These are phyloP conservation scores for Cetoscarus ocellatus DNA, from an alignment of 2,797 vertebrate genomes.

Conservation along the genomic window DNA sequence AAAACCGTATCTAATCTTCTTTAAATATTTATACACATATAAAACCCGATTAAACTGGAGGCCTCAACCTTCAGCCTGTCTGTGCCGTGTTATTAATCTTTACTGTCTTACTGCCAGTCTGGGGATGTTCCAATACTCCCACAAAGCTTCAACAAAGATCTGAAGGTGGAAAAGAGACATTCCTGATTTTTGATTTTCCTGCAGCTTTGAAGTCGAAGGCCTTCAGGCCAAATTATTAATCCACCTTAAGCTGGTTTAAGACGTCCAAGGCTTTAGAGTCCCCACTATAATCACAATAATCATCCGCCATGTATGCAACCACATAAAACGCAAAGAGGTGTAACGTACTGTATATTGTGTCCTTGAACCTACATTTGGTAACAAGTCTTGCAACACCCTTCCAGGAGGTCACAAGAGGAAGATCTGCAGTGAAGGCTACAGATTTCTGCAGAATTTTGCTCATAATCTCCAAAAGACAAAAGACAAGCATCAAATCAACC, in stretches of 20 bases:
- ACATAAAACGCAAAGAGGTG: too few relatives aligned
- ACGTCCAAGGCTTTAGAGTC: constrained; percentile 52
- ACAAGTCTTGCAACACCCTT: too few relatives aligned
- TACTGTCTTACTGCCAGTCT: constrained; percentile 40
- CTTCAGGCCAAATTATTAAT: constrained; percentile 52
- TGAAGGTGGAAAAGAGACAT: constrained; percentile 59
- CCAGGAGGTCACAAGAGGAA: too few relatives aligned
- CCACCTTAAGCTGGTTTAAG: constrained; percentile 40
- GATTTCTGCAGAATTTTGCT: too few relatives aligned
- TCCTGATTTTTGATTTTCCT: constrained; percentile 54
- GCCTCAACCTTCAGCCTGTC: constrained; percentile 16
- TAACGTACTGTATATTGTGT: too few relatives aligned
- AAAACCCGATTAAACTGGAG: constrained; percentile 28
- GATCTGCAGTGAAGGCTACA: too few relatives aligned
- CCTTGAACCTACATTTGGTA: too few relatives aligned
- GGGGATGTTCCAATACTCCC: constrained; percentile 32
- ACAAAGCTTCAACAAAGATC: constrained; percentile 36
- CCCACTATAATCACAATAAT: constrained; percentile 38
- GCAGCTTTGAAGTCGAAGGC: constrained; percentile 55
- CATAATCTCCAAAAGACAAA: too few relatives aligned
- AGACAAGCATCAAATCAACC: too few relatives aligned
- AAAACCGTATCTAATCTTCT: background rate
- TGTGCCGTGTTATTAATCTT: constrained; percentile 37
- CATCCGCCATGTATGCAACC: too few relatives aligned
- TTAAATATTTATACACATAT: constrained; percentile 12